These are phyloP conservation scores for Labeo rohita DNA, from an alignment of 2,113 vertebrate genomes.

Conservation along the genomic window DNA sequence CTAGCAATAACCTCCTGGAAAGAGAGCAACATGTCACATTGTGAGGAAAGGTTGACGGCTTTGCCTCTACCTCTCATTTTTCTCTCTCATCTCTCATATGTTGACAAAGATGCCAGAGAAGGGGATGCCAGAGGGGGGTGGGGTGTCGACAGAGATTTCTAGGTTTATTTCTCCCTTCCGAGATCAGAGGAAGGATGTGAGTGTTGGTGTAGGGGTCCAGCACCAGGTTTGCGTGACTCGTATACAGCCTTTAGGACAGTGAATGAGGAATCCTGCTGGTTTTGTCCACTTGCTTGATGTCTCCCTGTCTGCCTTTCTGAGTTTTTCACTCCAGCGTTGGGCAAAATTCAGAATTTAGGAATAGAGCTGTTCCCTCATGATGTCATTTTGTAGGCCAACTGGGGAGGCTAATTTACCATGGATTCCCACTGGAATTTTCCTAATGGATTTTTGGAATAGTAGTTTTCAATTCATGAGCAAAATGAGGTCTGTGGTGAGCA, in stretches of 20 bases:
- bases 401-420: background rate
- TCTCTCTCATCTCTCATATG: background rate
- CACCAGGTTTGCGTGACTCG: background rate
- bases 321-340: background rate
- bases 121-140: background rate
- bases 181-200: background rate
- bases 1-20: background rate
- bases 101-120: background rate
- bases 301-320: background rate
- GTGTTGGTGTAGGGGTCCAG: background rate
- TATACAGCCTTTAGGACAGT: background rate
- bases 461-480: background rate
- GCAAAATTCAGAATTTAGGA: background rate
- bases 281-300: background rate
- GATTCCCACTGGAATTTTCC: background rate
- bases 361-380: background rate
- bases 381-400: background rate
- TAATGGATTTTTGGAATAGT: constrained; percentile 11
- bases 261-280: background rate
- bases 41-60: background rate
- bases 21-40: constrained; percentile 17
- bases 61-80: background rate
- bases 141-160: background rate
- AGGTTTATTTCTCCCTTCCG: background rate
- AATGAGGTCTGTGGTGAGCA: background rate